Evolutionary conservation across 30 jellyfish, hydroid and myxozoan species (phyloP).

Genomic region (Catostylus mosaicus): DNA sequence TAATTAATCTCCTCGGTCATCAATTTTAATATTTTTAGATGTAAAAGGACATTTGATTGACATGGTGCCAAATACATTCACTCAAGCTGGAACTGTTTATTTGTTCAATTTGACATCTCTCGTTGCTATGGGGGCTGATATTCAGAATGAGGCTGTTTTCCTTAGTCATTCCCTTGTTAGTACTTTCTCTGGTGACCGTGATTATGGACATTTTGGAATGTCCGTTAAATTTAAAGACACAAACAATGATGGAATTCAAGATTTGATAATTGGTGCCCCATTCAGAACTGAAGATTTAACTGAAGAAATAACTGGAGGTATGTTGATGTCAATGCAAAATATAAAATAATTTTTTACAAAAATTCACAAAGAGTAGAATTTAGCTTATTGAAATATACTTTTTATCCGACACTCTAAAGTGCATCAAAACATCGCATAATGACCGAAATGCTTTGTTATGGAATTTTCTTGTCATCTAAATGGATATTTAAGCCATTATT

Average conservation of each 20-base stretch:
- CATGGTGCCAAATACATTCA: conserved; percentile 57
- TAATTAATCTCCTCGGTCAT: background rate
- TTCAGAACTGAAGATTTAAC: conserved; percentile 71
- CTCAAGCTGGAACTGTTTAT: conserved; percentile 74
- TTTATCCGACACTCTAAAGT: too few species aligned
- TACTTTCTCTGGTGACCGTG: conserved; percentile 69
- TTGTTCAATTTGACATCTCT: conserved; percentile 42
- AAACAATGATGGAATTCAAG: conserved; percentile 39
- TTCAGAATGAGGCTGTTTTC: background rate
- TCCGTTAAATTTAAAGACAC: conserved; percentile 31
- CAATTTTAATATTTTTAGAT: conserved; percentile 17
- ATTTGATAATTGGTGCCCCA: conserved; percentile 63
- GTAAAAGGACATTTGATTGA: conserved; percentile 71
- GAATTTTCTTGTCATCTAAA: too few species aligned
- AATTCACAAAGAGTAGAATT: background rate
- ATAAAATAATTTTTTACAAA: background rate
- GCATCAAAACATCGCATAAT: too few species aligned
- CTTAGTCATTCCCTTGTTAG: conserved; percentile 39
- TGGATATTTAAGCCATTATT: too few species aligned
- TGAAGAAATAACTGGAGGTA: conserved; percentile 72
- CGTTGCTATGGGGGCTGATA: background rate
- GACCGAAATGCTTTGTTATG: too few species aligned
- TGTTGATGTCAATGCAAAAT: background rate
- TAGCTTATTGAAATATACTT: too few species aligned
- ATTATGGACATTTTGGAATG: conserved; percentile 67